Conservation (phyloP, 2,797 vertebrate genomes). For the Premnoplex brunnescens region DNA sequence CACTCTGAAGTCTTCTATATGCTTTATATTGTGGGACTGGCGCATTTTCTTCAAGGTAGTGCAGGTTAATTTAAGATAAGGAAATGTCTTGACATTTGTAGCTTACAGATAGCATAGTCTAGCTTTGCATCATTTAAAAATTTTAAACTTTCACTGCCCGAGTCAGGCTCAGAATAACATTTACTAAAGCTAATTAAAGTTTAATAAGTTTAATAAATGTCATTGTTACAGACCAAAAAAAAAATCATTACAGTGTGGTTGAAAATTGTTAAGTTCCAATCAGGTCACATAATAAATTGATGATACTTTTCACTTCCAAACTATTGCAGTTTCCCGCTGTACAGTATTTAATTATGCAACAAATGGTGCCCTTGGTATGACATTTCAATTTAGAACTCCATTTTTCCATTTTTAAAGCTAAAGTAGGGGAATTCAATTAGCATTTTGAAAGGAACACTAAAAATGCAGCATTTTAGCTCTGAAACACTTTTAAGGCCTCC, state of each 20-base stretch:
- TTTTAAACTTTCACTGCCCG: conserved; percentile 78
- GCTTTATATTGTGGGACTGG: background rate
- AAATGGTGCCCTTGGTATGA: conserved; percentile 67
- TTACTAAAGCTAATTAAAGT: conserved; percentile 91
- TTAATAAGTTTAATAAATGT: conserved; percentile 93
- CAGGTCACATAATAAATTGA: conserved; percentile 79
- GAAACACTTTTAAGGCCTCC: conserved; percentile 49
- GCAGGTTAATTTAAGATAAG: background rate
- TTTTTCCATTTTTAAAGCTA: conserved; percentile 74
- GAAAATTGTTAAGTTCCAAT: conserved; percentile 74
- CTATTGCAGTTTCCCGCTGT: conserved; percentile 64
- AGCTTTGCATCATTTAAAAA: conserved; percentile 76
- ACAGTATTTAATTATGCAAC: conserved; percentile 71
- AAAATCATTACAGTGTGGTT: conserved; percentile 83
- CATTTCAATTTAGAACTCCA: conserved; percentile 70
- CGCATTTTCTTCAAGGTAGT: background rate
- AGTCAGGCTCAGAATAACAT: conserved; percentile 78
- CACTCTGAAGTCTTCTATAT: background rate
- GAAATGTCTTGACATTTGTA: conserved; percentile 77
- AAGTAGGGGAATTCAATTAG: conserved; percentile 72
- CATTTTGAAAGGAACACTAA: conserved; percentile 69
- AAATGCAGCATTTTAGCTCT: conserved; percentile 66
- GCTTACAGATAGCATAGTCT: conserved; percentile 79
- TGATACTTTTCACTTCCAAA: conserved; percentile 61
- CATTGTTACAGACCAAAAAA: conserved; percentile 81